Percentiles rank a stretch among this genome's conserved stretches.
Evolutionary conservation across 2,113 vertebrate species (phyloP).

Genomic region (Spilogale gracilis): DNA sequence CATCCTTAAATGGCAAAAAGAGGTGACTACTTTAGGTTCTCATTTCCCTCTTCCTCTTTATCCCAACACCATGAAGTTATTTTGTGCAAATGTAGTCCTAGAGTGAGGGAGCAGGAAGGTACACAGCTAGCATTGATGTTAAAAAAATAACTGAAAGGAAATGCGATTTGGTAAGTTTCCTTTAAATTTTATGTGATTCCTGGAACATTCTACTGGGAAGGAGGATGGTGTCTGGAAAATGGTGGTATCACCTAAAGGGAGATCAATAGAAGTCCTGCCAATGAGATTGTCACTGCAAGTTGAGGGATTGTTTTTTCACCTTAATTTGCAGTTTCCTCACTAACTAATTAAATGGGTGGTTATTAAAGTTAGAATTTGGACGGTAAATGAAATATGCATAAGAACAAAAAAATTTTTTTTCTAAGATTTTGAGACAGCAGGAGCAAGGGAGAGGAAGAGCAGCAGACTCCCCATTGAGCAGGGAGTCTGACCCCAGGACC

Average conservation of each 20-base stretch:
- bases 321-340: background rate
- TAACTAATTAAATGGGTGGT: background rate
- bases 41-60: background rate
- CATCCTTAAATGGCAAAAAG: background rate
- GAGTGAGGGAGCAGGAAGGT: background rate
- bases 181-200: background rate
- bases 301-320: background rate
- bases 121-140: background rate
- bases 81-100: background rate
- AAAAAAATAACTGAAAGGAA: background rate
- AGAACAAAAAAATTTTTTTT: background rate
- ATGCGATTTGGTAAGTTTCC: background rate
- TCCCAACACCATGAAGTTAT: background rate
- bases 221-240: background rate
- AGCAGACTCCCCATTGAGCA: background rate
- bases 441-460: background rate
- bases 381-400: background rate
- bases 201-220: rapidly evolving
- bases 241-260: background rate
- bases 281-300: background rate
- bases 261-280: background rate
- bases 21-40: background rate
- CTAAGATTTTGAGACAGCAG: background rate
- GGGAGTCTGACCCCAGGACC: no score
- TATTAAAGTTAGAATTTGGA: background rate